Percentiles rank a stretch among this genome's conserved stretches.
These are phyloP conservation scores for Oreochromis tanganicae DNA, from an alignment of 2,113 vertebrate species.

Conservation along the genomic window DNA sequence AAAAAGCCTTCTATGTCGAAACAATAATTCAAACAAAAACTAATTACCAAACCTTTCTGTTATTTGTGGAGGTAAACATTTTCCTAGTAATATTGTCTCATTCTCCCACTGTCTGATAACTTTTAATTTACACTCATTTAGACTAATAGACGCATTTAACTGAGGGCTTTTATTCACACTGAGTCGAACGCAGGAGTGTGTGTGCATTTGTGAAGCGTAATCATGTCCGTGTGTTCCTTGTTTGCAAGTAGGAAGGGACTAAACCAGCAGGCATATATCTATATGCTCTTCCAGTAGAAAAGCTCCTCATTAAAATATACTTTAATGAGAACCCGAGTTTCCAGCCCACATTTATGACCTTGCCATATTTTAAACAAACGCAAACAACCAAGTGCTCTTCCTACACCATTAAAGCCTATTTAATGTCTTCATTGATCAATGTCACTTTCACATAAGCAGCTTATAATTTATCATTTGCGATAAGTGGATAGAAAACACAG, in stretches of 20 bases:
- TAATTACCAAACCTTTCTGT: slow-evolving; percentile 13
- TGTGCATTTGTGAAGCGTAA: slow-evolving; percentile 6
- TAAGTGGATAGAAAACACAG: slow-evolving; percentile 37
- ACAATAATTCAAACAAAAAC: neutral
- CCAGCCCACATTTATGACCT: slow-evolving; percentile 56
- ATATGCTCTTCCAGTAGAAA: slow-evolving; percentile 3
- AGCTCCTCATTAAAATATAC: slow-evolving; percentile 42
- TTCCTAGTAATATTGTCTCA: slow-evolving; percentile 2
- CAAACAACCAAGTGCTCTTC: slow-evolving; percentile 46
- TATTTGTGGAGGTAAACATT: slow-evolving; percentile 3
- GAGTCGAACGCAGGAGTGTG: neutral
- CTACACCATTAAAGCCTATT: slow-evolving; percentile 55
- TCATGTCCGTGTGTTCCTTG: slow-evolving; percentile 2
- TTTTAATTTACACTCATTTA: slow-evolving; percentile 43
- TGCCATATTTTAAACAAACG: slow-evolving; percentile 48
- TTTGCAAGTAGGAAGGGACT: neutral
- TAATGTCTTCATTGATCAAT: slow-evolving; percentile 70
- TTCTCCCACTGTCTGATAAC: slow-evolving; percentile 20
- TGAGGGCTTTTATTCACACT: slow-evolving; percentile 17
- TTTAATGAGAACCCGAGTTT: slow-evolving; percentile 50
- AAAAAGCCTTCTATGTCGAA: neutral
- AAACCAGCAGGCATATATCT: slow-evolving; percentile 28
- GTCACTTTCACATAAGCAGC: slow-evolving; percentile 55
- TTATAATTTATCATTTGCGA: slow-evolving; percentile 60
- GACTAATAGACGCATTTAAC: slow-evolving; percentile 14